Conservation (phyloP, 2,797 vertebrate species). For the Pangasius larnaudii region DNA sequence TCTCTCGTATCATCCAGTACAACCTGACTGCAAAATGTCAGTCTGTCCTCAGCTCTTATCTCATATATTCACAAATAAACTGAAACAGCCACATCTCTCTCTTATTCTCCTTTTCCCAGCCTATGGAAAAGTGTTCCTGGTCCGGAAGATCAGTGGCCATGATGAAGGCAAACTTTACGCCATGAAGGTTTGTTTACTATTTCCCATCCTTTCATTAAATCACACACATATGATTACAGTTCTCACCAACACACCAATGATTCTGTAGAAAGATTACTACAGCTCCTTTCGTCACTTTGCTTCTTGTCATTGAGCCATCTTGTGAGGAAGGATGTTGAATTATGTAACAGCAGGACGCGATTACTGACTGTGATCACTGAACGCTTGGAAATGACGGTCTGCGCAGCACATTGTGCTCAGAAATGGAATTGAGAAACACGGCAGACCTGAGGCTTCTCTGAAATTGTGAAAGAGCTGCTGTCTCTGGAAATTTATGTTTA, state of each 20-base stretch:
- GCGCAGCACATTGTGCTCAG: neutral
- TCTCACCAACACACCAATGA: neutral
- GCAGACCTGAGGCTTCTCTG: neutral
- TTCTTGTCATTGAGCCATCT: conserved; percentile 30
- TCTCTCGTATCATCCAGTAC: neutral
- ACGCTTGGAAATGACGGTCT: neutral
- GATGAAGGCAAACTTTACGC: conserved; percentile 89
- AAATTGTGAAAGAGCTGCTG: neutral
- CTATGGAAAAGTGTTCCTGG: conserved; percentile 93
- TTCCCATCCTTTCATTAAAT: neutral
- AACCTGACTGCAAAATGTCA: neutral
- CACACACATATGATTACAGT: neutral
- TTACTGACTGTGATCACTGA: neutral
- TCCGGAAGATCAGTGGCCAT: conserved; percentile 88
- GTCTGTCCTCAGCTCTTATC: conserved; percentile 12
- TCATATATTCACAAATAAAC: neutral
- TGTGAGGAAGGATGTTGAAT: conserved; percentile 19
- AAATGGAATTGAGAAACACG: neutral
- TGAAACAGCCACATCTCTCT: neutral
- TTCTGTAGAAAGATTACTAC: neutral
- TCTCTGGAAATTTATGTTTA: neutral
- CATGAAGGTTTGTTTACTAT: conserved; percentile 82
- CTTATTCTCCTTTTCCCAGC: conserved; percentile 71
- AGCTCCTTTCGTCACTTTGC: neutral
- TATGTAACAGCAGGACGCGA: conserved; percentile 19